A percentile compares a stretch with the other conserved stretches of the same genome.
phyloP scores from a whole-genome alignment of 2,113 vertebrate species.

The Saccopteryx leptura region DNA sequence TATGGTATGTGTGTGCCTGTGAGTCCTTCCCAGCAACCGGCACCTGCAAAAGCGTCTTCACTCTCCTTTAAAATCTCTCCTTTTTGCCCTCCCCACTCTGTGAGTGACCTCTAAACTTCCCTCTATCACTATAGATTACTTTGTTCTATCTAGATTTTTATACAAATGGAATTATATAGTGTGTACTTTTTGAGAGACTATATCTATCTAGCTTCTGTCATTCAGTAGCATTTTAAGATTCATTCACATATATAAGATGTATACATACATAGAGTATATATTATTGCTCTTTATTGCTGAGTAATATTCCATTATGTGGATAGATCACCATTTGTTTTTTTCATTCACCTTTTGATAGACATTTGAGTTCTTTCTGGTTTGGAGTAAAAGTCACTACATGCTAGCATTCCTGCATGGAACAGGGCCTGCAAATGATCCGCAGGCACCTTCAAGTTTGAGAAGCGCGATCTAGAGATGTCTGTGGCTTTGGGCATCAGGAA shows the following conservation, averaged over 20 bases:
- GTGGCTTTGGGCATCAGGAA: not conserved
- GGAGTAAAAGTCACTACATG: no score
- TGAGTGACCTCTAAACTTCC: not conserved
- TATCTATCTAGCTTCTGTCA: not conserved
- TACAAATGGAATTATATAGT: not conserved
- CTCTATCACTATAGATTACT: not conserved
- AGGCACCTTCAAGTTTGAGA: rapidly evolving
- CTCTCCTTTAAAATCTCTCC: not conserved
- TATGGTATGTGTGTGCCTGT: not conserved
- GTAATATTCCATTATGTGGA: not conserved
- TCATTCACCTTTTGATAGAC: not conserved
- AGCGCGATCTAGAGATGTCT: no score
- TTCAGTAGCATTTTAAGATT: not conserved
- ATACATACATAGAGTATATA: not conserved
- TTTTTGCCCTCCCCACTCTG: not conserved
- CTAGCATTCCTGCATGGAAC: no score
- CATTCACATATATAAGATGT: not conserved
- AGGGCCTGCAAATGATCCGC: rapidly evolving
- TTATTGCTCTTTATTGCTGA: not conserved
- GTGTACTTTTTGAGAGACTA: not conserved
- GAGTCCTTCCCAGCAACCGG: not conserved
- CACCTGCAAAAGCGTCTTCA: not conserved
- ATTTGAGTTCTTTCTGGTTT: not conserved
- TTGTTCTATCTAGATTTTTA: not conserved
- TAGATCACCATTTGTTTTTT: not conserved